Evolutionary conservation across 1,140 invertebrate species (phyloP).

Genomic region (Antheraea pernyi): DNA sequence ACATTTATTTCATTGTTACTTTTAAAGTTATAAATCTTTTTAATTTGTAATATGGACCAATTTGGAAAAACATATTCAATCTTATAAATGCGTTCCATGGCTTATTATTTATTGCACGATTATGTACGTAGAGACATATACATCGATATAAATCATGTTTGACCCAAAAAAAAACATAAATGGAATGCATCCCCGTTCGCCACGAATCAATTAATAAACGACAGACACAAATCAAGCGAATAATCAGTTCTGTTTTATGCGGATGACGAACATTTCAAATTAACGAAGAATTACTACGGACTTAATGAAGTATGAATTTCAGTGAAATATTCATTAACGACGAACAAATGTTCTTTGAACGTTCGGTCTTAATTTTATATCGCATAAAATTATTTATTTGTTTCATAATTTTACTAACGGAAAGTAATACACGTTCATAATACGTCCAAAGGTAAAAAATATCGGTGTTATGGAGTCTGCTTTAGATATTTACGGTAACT

Average conservation of each 20-base stretch:
- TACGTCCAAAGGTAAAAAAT: too few relatives aligned
- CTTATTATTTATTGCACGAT: too few relatives aligned
- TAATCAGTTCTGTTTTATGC: conserved; percentile 11
- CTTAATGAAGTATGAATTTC: conserved; percentile 11
- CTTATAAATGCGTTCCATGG: too few relatives aligned
- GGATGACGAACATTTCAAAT: conserved; percentile 12
- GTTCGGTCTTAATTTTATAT: neutral
- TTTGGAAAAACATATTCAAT: too few relatives aligned
- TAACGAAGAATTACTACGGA: conserved; percentile 12
- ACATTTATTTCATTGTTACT: too few relatives aligned
- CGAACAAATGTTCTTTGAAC: neutral
- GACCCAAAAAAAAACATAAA: too few relatives aligned
- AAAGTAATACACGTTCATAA: neutral
- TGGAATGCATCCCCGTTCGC: neutral
- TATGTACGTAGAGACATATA: too few relatives aligned
- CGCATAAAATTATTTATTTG: neutral
- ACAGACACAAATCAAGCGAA: conserved; percentile 21
- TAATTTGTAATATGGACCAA: too few relatives aligned
- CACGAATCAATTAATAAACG: conserved; percentile 25
- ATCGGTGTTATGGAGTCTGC: too few relatives aligned
- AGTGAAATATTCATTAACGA: neutral
- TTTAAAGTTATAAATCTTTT: too few relatives aligned
- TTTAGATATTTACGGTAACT: too few relatives aligned
- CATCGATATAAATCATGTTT: too few relatives aligned
- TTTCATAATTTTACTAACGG: neutral